phyloP scores from a whole-genome alignment of 1,140 invertebrate species.

The Calephelis virginiensis region DNA sequence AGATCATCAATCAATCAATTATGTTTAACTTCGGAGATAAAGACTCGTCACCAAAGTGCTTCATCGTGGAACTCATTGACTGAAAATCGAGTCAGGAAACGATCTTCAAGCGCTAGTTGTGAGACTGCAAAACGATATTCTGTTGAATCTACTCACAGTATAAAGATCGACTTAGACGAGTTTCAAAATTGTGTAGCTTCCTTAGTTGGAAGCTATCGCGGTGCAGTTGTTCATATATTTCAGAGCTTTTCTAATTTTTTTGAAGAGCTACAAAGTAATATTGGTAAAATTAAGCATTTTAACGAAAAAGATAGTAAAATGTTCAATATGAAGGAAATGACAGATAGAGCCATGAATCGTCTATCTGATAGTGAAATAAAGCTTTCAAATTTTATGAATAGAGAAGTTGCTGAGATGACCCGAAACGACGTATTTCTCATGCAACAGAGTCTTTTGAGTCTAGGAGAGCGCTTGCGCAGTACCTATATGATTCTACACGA shows the following conservation, averaged over 20 bases:
- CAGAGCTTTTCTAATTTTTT: slow-evolving; percentile 40
- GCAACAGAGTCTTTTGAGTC: slow-evolving; percentile 44
- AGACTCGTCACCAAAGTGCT: slow-evolving; percentile 33
- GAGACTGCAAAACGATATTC: neutral
- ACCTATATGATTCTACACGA: slow-evolving; percentile 52
- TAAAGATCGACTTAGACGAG: slow-evolving; percentile 33
- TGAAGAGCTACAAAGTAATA: slow-evolving; percentile 38
- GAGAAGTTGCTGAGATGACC: slow-evolving; percentile 29
- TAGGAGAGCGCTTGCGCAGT: slow-evolving; percentile 46
- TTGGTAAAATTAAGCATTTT: slow-evolving; percentile 30
- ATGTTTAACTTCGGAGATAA: slow-evolving; percentile 32
- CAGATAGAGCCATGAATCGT: slow-evolving; percentile 32
- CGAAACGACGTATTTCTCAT: slow-evolving; percentile 36
- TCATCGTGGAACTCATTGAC: slow-evolving; percentile 21
- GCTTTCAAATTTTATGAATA: slow-evolving; percentile 4
- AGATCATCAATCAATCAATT: slow-evolving; percentile 50
- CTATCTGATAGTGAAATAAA: slow-evolving; percentile 14
- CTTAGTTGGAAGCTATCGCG: slow-evolving; percentile 44
- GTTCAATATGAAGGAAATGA: slow-evolving; percentile 35
- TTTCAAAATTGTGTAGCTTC: slow-evolving; percentile 37
- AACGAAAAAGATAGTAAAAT: slow-evolving; percentile 23
- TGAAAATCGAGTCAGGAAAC: slow-evolving; percentile 15
- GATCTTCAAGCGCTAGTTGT: slow-evolving; percentile 29
- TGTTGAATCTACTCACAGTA: slow-evolving; percentile 18
- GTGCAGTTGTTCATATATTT: slow-evolving; percentile 40